Evolutionary conservation across 2,113 vertebrate genomes (phyloP).

Genomic region (Tachuris rubrigastra): DNA sequence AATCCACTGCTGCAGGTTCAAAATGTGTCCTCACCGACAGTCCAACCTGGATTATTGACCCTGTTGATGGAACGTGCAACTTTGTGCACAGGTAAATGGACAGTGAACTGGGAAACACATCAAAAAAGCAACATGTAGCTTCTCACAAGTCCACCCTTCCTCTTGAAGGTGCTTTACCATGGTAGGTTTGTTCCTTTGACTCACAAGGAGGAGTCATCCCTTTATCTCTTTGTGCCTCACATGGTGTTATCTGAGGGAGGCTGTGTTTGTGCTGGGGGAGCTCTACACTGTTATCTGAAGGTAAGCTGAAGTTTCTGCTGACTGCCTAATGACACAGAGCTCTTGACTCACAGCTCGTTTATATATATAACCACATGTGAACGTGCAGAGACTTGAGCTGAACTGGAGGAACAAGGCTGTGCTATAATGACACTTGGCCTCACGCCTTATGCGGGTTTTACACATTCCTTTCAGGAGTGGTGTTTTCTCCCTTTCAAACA

Average conservation of each 20-base stretch:
- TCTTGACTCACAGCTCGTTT: not conserved
- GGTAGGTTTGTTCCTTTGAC: not conserved
- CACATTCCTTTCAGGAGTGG: not conserved
- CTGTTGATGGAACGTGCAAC: slow-evolving; percentile 89
- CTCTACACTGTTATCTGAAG: not conserved
- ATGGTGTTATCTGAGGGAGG: not conserved
- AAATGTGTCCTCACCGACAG: slow-evolving; percentile 81
- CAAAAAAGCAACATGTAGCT: not conserved
- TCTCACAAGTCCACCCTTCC: not conserved
- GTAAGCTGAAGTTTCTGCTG: not conserved
- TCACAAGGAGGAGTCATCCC: not conserved
- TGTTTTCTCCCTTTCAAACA: not conserved
- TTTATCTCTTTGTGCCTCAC: fast-evolving
- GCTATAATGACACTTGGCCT: not conserved
- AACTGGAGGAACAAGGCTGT: not conserved
- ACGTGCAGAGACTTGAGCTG: not conserved
- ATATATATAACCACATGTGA: not conserved
- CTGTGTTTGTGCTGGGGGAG: not conserved
- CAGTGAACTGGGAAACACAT: not conserved
- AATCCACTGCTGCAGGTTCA: slow-evolving; percentile 84
- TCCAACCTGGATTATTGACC: slow-evolving; percentile 90
- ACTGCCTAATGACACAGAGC: not conserved
- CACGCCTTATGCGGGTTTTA: not conserved
- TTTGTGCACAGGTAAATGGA: slow-evolving; percentile 84
- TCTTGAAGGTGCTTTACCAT: not conserved